Conservation (phyloP, 2,113 vertebrate species). For the Ptilorrhoa leucosticta region DNA sequence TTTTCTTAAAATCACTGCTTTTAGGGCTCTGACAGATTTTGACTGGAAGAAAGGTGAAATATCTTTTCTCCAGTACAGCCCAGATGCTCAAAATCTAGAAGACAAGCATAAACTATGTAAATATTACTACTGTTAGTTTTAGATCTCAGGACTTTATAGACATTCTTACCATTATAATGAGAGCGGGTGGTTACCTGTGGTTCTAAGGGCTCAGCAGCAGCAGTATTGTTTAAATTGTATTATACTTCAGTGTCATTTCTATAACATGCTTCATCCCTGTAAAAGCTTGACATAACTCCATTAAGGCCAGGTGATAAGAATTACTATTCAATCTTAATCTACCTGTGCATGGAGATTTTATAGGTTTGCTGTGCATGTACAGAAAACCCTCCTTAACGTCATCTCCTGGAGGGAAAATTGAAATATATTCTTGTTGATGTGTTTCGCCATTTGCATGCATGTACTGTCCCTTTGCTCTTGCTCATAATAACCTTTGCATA, state of each 20-base stretch:
- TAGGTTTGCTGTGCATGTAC: background rate
- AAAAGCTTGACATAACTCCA: background rate
- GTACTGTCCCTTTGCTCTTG: background rate
- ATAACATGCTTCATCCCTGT: background rate
- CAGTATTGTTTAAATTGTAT: background rate
- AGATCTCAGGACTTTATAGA: background rate
- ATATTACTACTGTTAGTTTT: background rate
- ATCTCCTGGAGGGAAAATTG: background rate
- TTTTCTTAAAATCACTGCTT: background rate
- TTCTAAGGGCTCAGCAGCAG: background rate
- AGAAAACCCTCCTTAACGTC: background rate
- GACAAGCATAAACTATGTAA: background rate
- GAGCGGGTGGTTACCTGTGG: background rate
- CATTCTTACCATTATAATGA: background rate
- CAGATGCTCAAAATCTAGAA: background rate
- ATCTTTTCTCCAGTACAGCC: background rate
- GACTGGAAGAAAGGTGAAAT: background rate
- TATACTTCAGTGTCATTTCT: background rate
- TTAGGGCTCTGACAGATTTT: background rate
- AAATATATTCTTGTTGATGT: background rate
- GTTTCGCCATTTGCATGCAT: background rate
- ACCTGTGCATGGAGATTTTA: background rate
- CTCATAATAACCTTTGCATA: background rate
- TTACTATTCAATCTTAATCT: background rate
- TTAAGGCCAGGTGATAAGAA: background rate